Base-by-base conservation (phyloP, 2,888 invertebrate species). In the Notodonta ziczac region DNA sequence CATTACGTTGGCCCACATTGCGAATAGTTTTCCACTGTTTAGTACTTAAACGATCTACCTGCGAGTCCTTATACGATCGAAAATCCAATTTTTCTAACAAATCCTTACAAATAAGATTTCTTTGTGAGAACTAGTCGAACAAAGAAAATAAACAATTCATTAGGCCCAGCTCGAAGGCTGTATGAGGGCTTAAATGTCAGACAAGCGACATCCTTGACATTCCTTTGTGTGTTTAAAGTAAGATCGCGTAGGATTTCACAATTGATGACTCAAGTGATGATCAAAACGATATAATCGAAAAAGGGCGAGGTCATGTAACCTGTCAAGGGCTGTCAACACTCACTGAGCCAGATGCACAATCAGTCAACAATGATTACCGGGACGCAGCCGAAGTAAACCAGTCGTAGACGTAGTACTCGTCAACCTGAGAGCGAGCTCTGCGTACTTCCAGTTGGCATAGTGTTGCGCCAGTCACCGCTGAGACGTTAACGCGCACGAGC, bases 391-490 rank as follows among this genome's bases (percentile, higher is more conserved):
- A 78, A 79, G 74, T 74, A 86, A 90, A 90, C 91, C 87, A 88
- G 90, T 89, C 86, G 76, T 80, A 80, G 78, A 78, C 86, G 75
- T 80, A 81, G 78, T 78, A 82, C 76, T 77, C 72, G 74, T 78
- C 82, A 83, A 84, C 83, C 82, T 83, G 81, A 78, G 80, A 76
- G 72, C 75, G 73, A 72, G 72, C 73, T 73, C 70, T 72, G 68
- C 39, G 51, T 61, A 60, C 61, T 63, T 60, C 63, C 61, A 58
- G 61, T 68, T 67, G 68, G 71, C 77, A 61, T 67, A 74, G 73
- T 76, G 77, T 74, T 79, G 78, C 83, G 87, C 87, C 89, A 90
- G 88, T 87, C 91, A 81, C 84, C 83, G 82, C 74, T 75, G 72
- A 80, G 78, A 73, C 87, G 87, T 74, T 80, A 69, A 75, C 73